Conservation (phyloP, 2,113 vertebrate genomes). For the Gallinago paraguaiae region DNA sequence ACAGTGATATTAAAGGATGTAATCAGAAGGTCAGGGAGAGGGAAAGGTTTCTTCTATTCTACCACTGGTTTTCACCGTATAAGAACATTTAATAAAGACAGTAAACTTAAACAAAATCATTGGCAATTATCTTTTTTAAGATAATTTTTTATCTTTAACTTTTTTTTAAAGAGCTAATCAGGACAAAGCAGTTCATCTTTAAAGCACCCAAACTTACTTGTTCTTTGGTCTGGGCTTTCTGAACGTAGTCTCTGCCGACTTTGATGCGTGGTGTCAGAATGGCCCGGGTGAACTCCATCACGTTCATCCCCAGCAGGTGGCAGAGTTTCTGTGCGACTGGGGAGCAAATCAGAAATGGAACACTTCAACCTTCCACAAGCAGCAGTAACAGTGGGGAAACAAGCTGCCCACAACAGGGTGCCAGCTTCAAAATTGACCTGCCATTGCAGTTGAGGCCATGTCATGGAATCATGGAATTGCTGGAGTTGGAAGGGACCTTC, state of each 20-base stretch:
- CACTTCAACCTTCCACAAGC: not conserved
- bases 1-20: not conserved
- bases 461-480: too few species aligned
- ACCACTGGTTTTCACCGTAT: not conserved
- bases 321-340: conserved; percentile 97
- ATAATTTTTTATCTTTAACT: too few species aligned
- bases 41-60: not conserved
- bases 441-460: not conserved
- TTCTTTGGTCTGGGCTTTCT: conserved; percentile 99
- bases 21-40: not conserved
- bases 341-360: not conserved
- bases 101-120: not conserved
- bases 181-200: rapidly evolving
- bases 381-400: rapidly evolving
- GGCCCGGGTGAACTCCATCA: conserved; percentile 98
- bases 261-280: conserved; percentile 97
- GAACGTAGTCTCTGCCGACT: conserved; percentile 97
- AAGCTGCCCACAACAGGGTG: not conserved
- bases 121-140: not conserved
- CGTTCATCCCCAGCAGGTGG: conserved; percentile 94
- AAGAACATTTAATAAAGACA: not conserved
- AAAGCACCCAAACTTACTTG: conserved; percentile 78
- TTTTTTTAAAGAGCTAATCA: not conserved
- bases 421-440: not conserved
- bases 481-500: too few species aligned